Base-by-base conservation (phyloP, 2,113 vertebrate genomes). In the Furnarius figulus region DNA sequence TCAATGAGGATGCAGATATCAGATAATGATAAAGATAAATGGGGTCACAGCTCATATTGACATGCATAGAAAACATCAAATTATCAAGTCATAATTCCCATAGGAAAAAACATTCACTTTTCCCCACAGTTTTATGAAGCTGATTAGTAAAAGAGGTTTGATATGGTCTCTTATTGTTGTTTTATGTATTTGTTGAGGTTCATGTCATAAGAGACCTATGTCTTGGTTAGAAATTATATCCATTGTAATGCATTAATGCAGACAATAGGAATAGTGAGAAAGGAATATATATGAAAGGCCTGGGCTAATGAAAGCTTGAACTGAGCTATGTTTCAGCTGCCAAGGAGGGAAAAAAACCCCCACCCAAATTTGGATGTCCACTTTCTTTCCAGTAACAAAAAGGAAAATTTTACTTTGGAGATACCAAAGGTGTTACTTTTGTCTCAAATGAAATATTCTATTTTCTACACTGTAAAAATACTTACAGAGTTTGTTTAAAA, bases 201-300 rank as follows among this genome's bases (percentile, higher is more conserved):
- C 17, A 39, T n/a, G 9, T 35, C 19, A 46, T 58, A 10, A 46
- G 9, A 87, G 86, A 74, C 14, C 10, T 65, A 8, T 2, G 0
- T 47, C 50, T 70, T 80, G 19, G 10, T 77, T 67, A 74, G 76
- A 78, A 74, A 53, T 20, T 2, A 15, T 11, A 70, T 19, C 8
- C 1, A 1, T 12, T 74, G 33, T 4, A 21, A 84, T 74, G 8
- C 63, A 46, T 19, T 66, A 50, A 50, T 0, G 1, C 0, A 2
- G 10, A 53, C 21, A 49, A 35, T 19, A 76, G 6, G 5, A 79
- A 37, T 21, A 66, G 12, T 27, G 31, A 6, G 20, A 63, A 93
- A 74, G 12, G 20, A 63, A 23, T 65, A 47, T 31, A 25, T 68
- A 40, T 30, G 27, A 61, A 80, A 85, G 2, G 27, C 24, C 30